Evolutionary conservation across 2,113 vertebrate genomes (phyloP).

Genomic region (Phainopepla nitens): DNA sequence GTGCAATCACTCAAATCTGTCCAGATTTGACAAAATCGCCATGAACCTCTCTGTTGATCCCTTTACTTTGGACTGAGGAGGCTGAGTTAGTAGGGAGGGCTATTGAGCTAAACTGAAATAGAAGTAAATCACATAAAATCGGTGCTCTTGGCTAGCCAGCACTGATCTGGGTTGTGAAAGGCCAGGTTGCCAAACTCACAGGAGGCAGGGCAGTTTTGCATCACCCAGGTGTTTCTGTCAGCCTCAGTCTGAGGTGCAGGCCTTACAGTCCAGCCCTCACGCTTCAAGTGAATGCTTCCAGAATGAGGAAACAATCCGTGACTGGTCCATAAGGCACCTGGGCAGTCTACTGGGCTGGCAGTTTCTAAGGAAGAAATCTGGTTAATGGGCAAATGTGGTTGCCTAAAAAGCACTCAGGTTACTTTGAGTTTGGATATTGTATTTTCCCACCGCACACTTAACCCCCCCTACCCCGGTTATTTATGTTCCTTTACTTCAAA

Average conservation of each 20-base stretch:
- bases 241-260: not conserved
- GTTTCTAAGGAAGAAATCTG: not conserved
- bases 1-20: not conserved
- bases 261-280: not conserved
- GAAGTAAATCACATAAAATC: not conserved
- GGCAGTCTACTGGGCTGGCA: not conserved
- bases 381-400: not conserved
- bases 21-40: not conserved
- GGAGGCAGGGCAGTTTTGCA: not conserved
- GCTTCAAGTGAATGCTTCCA: not conserved
- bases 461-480: not conserved
- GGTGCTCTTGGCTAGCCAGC: not conserved
- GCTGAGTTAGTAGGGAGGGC: not conserved
- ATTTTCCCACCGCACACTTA: not conserved
- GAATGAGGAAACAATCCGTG: not conserved
- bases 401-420: not conserved
- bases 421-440: not conserved
- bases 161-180: not conserved
- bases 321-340: not conserved
- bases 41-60: not conserved
- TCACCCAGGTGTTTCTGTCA: rapidly evolving
- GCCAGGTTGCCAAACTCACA: not conserved
- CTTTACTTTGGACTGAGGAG: not conserved
- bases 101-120: not conserved
- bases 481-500: not conserved